These are phyloP conservation scores for Teleogryllus occipitalis DNA, from an alignment of 1,140 invertebrate species.

Conservation along the genomic window DNA sequence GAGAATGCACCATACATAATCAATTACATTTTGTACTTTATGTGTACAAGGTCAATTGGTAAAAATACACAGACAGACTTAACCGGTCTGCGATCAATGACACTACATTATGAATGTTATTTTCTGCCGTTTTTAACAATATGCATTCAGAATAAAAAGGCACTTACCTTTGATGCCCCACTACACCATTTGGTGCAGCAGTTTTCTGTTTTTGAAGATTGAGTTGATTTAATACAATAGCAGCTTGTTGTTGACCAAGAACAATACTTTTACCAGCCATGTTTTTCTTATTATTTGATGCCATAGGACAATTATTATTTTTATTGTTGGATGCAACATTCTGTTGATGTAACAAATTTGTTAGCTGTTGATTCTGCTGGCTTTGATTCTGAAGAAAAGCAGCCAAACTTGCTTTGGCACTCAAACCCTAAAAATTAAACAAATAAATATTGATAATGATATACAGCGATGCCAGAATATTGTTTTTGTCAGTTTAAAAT, in stretches of 20 bases:
- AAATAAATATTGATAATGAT: background rate
- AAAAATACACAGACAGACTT: too few species aligned
- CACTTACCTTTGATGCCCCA: constrained; percentile 16
- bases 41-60: too few species aligned
- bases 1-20: too few species aligned
- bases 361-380: constrained; percentile 39
- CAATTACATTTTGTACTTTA: too few species aligned
- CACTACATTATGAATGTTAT: too few species aligned
- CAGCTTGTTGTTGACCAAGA: constrained; percentile 27
- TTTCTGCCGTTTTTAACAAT: too few species aligned
- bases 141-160: too few species aligned
- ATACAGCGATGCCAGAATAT: background rate
- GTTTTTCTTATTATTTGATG: constrained; percentile 28
- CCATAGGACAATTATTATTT: constrained; percentile 33
- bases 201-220: constrained; percentile 17
- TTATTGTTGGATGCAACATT: constrained; percentile 42
- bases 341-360: constrained; percentile 36
- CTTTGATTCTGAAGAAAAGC: constrained; percentile 37
- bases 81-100: too few species aligned
- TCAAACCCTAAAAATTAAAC: constrained; percentile 27
- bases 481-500: background rate
- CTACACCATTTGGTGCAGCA: background rate
- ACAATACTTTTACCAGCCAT: constrained; percentile 27
- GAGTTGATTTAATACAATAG: constrained; percentile 35
- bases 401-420: constrained; percentile 44